A percentile compares a stretch with the other conserved stretches of the same genome.
phyloP scores from a whole-genome alignment of 2,113 vertebrate genomes.

The Lutjanus erythropterus region DNA sequence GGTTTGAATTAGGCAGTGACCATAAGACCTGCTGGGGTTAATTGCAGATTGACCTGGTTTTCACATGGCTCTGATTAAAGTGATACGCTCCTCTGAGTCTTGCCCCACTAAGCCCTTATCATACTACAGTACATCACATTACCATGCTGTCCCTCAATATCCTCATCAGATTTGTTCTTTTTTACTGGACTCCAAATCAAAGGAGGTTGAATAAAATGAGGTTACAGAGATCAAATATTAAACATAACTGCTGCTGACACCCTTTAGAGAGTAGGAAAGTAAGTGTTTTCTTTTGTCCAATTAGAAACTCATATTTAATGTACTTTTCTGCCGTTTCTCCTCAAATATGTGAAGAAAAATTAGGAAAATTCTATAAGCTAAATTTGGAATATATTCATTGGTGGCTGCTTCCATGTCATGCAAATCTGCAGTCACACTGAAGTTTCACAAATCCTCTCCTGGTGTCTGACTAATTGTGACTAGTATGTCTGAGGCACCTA shows the following conservation, averaged over 20 bases:
- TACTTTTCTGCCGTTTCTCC: background rate
- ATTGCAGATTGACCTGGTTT: conserved; percentile 77
- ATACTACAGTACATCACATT: conserved; percentile 29
- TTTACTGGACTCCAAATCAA: background rate
- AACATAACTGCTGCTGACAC: background rate
- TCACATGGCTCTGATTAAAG: conserved; percentile 63
- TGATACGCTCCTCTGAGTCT: conserved; percentile 47
- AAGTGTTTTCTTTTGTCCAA: background rate
- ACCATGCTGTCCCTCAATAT: conserved; percentile 6
- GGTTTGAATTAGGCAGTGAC: conserved; percentile 51
- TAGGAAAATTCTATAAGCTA: background rate
- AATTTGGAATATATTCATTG: background rate
- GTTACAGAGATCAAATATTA: background rate
- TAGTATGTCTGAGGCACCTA: conserved; percentile 40
- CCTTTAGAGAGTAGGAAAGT: background rate
- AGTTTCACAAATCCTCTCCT: conserved; percentile 6
- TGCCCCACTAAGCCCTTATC: conserved; percentile 46
- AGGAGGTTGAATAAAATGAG: background rate
- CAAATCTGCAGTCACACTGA: conserved; percentile 10
- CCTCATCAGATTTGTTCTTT: background rate
- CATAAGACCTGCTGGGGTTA: conserved; percentile 58
- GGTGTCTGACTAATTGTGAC: conserved; percentile 16
- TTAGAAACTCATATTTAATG: background rate
- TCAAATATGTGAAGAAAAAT: background rate
- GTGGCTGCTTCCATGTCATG: background rate